Evolutionary conservation across 2,113 vertebrate genomes (phyloP).

Genomic region (Varanus komodoensis): DNA sequence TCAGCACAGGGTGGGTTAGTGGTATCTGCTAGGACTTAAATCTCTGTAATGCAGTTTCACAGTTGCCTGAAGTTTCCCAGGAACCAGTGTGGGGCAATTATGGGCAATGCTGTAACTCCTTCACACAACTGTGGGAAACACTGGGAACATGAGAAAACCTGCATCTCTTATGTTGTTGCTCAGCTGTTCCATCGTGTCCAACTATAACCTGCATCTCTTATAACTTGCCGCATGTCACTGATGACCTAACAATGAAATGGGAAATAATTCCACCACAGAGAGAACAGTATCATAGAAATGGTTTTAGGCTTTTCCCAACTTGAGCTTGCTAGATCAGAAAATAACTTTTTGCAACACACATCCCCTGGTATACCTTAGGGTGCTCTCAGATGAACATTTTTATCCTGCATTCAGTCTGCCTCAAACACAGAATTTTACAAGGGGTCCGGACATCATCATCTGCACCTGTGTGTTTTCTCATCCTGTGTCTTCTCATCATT

Average conservation of each 20-base stretch:
- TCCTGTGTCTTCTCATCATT: too few species aligned
- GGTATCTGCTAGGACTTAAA: not conserved
- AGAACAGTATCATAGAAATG: not conserved
- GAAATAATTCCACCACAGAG: not conserved
- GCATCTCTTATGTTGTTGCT: too few species aligned
- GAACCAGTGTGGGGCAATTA: not conserved
- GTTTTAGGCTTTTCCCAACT: not conserved
- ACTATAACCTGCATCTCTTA: not conserved
- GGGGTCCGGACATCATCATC: too few species aligned
- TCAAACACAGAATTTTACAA: too few species aligned
- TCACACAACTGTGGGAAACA: not conserved
- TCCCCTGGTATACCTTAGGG: not conserved
- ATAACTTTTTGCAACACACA: not conserved
- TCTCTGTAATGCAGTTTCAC: not conserved
- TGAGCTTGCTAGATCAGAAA: not conserved
- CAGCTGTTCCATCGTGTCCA: too few species aligned
- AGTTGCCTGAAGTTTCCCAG: not conserved
- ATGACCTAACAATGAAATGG: not conserved
- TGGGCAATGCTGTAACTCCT: not conserved
- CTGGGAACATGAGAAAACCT: not conserved
- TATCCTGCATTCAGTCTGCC: too few species aligned
- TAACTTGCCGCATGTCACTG: not conserved
- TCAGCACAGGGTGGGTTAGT: too few species aligned
- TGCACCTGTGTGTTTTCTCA: too few species aligned
- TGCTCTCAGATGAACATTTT: not conserved